Evolutionary conservation across 2,888 invertebrate species (phyloP).

Genomic region (Acanthosepion pharaonis): DNA sequence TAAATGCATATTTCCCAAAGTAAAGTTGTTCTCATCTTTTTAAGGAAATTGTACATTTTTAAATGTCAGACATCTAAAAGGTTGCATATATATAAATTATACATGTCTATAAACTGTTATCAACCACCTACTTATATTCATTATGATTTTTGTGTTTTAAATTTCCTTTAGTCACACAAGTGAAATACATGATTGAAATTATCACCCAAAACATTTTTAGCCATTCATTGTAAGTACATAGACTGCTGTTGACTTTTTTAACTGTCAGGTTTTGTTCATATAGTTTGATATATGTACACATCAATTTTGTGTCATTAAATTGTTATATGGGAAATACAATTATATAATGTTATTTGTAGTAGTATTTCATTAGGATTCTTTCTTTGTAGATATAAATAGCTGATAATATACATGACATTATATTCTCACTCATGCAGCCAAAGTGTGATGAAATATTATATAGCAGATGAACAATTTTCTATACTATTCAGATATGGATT

Average conservation of each 20-base stretch:
- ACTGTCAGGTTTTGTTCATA: no score
- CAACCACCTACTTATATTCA: background rate
- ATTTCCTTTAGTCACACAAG: background rate
- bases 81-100: background rate
- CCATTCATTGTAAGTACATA: background rate
- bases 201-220: background rate
- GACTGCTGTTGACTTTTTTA: no score
- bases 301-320: no score
- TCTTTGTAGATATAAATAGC: background rate
- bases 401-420: background rate
- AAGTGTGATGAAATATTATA: background rate
- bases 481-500: background rate
- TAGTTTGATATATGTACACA: no score
- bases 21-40: background rate
- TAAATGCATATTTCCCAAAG: background rate
- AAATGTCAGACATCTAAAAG: background rate
- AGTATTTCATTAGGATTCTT: background rate
- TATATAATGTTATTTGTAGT: background rate
- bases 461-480: background rate
- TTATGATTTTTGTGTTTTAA: background rate
- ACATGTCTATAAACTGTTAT: background rate
- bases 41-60: slow-evolving; percentile 4
- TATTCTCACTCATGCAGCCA: background rate
- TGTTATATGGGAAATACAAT: background rate
- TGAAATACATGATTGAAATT: background rate